Conservation (phyloP, 2,113 vertebrate genomes). For the Cyprinodon variegatus region DNA sequence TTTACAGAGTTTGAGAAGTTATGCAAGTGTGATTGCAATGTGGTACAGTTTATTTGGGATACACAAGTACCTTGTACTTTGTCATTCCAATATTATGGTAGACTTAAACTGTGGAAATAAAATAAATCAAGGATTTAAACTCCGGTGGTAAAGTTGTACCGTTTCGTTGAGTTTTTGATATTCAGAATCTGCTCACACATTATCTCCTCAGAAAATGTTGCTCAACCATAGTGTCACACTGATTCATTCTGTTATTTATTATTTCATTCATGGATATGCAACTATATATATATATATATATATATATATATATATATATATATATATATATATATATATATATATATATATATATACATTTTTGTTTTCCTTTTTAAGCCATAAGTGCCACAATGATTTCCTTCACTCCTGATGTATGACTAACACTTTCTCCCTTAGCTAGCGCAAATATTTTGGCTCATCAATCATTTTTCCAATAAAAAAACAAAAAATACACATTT, state of each 20-base stretch:
- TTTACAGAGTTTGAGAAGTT: conserved; percentile 79
- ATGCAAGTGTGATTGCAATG: conserved; percentile 73
- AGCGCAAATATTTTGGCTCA: too few relatives aligned
- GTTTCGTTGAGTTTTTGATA: neutral
- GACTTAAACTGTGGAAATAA: conserved; percentile 71
- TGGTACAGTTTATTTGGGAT: conserved; percentile 80
- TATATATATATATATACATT: neutral
- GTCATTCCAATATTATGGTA: conserved; percentile 77
- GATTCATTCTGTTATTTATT: too few relatives aligned
- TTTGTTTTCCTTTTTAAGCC: neutral
- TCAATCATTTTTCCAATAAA: too few relatives aligned
- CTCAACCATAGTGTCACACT: too few relatives aligned
- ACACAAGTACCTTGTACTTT: conserved; percentile 54
- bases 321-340: too few relatives aligned
- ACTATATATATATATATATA: too few relatives aligned
- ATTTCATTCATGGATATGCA: too few relatives aligned
- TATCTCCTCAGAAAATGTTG: too few relatives aligned
- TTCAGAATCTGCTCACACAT: too few relatives aligned
- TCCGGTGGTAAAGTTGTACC: conserved; percentile 10
- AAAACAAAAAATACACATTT: too few relatives aligned
- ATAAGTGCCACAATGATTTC: neutral
- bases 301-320: too few relatives aligned
- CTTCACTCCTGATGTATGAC: neutral
- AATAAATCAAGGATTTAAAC: conserved; percentile 79
- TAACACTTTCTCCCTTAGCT: too few relatives aligned